Base-by-base conservation (phyloP, 1,140 invertebrate genomes). In the Penaeus indicus region DNA sequence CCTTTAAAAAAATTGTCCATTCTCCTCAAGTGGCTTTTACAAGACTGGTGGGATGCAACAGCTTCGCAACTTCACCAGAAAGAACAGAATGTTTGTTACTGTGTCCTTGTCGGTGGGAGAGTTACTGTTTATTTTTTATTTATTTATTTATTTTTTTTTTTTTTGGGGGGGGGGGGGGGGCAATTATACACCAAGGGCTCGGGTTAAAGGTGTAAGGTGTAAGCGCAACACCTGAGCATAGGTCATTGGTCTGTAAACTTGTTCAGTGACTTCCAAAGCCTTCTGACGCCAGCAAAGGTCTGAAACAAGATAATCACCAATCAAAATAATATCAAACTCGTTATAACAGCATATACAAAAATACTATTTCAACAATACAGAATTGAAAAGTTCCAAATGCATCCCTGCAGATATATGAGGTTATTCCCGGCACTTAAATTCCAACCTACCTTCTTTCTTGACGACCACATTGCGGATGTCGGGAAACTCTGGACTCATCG, bases 131-230 rank as follows among this genome's bases (percentile, higher is more conserved):
- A n/a, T n/a, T n/a, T n/a, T n/a, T n/a, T n/a, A n/a, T n/a, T n/a
- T n/a, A n/a, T n/a, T n/a, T n/a, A n/a, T n/a, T n/a, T n/a, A n/a
- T n/a, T 54, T 54, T 54, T 38, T 5, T 38, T 38, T 67, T 7
- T 67, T 67, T 21, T 67, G 64, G 64, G 64, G 64, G 16, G 25
- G 3, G 27, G 25, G 72, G 38, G 27, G 25, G 21, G 25, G 27
- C 18, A 5, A 32, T 84, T 67, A 88, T n/a, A 88, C 86, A 69
- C 86, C 86, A 47, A 88, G 86, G 69, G 86, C 86, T 27, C 72
- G 86, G 32, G 84, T 91, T 38, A 90, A 84, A 64, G 62, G 86
- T 19, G 88, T 89, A 64, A 89, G 88, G 27, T 89, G 88, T n/a
- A 89, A 72, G 25, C 88, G 83, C 32, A 89, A 69, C 62, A 89